These are phyloP conservation scores for Prionchulus punctatus DNA, from an alignment of 2,888 invertebrate genomes.

Conservation along the genomic window DNA sequence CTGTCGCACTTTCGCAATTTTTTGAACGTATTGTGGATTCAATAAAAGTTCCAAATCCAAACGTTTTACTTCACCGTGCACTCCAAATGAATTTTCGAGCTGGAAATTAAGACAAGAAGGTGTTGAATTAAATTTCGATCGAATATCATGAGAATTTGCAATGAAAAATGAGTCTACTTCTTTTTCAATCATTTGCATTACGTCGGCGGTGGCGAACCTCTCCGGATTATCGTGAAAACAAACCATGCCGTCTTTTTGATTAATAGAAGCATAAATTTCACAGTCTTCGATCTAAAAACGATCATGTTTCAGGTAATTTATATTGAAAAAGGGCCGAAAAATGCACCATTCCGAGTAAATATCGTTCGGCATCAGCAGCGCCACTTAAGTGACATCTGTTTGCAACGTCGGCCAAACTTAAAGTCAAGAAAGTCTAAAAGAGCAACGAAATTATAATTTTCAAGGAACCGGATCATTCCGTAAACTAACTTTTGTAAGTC, in stretches of 20 bases:
- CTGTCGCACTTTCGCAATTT: constrained; percentile 35
- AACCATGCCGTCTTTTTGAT: constrained; percentile 95
- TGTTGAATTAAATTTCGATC: no score
- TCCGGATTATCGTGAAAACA: constrained; percentile 87
- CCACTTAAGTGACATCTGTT: constrained; percentile 62
- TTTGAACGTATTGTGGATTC: constrained; percentile 59
- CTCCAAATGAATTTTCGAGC: constrained; percentile 64
- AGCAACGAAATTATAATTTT: constrained; percentile 1
- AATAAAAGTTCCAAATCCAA: constrained; percentile 90
- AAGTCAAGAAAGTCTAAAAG: constrained; percentile 59
- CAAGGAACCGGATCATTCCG: background rate
- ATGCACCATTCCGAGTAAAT: constrained; percentile 76
- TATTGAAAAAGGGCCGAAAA: constrained; percentile 6
- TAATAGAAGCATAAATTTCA: constrained; percentile 88
- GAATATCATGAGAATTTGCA: background rate
- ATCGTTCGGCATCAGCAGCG: constrained; percentile 76
- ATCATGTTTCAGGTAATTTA: constrained; percentile 14
- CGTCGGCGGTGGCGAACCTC: constrained; percentile 74
- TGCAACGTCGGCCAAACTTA: constrained; percentile 72
- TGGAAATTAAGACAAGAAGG: no score
- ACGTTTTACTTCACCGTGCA: constrained; percentile 68
- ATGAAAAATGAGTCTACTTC: constrained; percentile 34
- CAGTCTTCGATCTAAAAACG: constrained; percentile 69
- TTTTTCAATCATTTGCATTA: constrained; percentile 66
- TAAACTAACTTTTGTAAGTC: constrained; percentile 58